Evolutionary conservation across 2,797 vertebrate species (phyloP).

Genomic region (Distichodus sexfasciatus): DNA sequence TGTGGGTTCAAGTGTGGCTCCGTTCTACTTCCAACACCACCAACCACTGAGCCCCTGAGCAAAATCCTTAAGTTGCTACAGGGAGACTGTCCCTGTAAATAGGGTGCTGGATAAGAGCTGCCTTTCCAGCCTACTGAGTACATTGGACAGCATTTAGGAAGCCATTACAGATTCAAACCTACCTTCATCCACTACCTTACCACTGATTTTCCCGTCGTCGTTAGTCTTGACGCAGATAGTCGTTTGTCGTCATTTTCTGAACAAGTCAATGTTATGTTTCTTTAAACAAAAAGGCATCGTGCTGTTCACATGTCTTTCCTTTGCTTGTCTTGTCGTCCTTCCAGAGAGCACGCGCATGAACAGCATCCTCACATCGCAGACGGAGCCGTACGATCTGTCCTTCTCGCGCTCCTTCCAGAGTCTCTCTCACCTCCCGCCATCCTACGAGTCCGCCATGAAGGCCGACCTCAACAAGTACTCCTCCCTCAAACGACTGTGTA

Average conservation of each 20-base stretch:
- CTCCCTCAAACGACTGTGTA: constrained; percentile 98
- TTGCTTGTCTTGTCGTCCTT: constrained; percentile 60
- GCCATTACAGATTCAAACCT: too few relatives aligned
- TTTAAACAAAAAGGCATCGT: too few relatives aligned
- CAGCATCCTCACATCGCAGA: constrained; percentile 97
- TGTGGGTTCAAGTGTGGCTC: too few relatives aligned
- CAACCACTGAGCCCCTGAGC: too few relatives aligned
- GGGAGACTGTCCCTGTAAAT: too few relatives aligned
- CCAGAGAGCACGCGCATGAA: constrained; percentile 93
- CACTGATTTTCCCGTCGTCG: constrained; percentile 19
- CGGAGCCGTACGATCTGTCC: constrained; percentile 96
- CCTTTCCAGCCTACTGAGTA: too few relatives aligned
- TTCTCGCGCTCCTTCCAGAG: constrained; percentile 99
- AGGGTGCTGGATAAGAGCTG: too few relatives aligned
- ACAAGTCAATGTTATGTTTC: too few relatives aligned
- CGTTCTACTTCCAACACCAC: too few relatives aligned
- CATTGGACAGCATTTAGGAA: too few relatives aligned
- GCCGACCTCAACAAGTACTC: constrained; percentile 95
- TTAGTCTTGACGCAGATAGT: constrained; percentile 13
- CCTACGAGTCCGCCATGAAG: constrained; percentile 94
- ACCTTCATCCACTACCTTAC: too few relatives aligned
- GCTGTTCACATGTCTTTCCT: constrained; percentile 23
- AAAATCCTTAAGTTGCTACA: too few relatives aligned
- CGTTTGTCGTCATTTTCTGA: constrained; percentile 21
- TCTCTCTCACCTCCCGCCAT: constrained; percentile 94